Evolutionary conservation across 2,797 vertebrate species (phyloP), one percentile per base, ranked within the genome.

Genomic region (Ctenopoma kingsleyae): DNA sequence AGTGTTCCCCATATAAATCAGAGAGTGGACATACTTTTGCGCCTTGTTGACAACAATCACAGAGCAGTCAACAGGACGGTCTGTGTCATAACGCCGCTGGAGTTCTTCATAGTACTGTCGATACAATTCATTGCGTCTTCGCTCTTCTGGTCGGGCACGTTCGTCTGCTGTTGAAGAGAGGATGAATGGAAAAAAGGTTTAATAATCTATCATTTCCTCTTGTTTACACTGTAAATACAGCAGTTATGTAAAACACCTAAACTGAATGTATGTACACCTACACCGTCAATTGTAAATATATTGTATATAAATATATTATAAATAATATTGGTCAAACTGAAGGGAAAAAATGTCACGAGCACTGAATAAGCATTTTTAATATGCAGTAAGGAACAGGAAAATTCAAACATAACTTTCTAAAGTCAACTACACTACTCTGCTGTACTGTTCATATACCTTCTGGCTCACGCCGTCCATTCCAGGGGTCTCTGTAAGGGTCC

Each of bases 1-100:
- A 20, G 19, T 1, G 2, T 20, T 40, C 4, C 13, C 20, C 2
- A 11, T 36, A 17, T 9, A 55, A 15, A 16, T 4, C 38, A 16
- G 69, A 76, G 9, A 68, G 62, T 4, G 63, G 69, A 89, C 96
- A 93, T 96, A 99, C 98, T 99, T 99, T 40, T 97, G 97, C 19
- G 95, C 96, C 74, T 99, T 99, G 91, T 99, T 98, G 85, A 99
- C 97, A 15, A 99, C 97, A 8, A 99, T 97, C 68, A 99, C 98
- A 0, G 98, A 99, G 83, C 98, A 99, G 90, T 99, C 98, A 2
- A 99, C 98, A 0, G 97, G 96, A 13, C 98, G 96, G 68, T 99
- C 97, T 0, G 94, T 89, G 79, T 99, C 98, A 8, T 96, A 95
- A 61, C 97, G 97, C 6, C 96, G 94, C 93, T 99, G 98, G 40